Percentiles rank a stretch among this genome's conserved stretches.
Conservation (phyloP, 1,140 invertebrate species). For the Penaeus indicus region DNA sequence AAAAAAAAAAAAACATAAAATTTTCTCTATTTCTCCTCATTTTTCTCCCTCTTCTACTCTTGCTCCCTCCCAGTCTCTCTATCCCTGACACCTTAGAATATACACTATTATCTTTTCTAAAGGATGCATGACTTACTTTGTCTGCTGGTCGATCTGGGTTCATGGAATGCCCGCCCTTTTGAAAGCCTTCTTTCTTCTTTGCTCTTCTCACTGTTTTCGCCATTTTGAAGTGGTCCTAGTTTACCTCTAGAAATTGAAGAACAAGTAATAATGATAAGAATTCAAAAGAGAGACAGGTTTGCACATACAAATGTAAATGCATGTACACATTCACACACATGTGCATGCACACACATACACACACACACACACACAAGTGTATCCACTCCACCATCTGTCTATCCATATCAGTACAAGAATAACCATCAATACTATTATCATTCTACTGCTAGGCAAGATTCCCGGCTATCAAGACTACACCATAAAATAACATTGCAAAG, state of each 20-base stretch:
- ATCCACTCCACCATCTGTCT: not conserved
- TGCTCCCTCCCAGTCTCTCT: not conserved
- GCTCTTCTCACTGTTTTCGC: constrained; percentile 47
- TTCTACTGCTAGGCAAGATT: not conserved
- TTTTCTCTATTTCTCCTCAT: not conserved
- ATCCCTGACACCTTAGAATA: not conserved
- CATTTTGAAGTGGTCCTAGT: constrained; percentile 32
- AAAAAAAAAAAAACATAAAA: no score
- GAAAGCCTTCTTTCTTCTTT: constrained; percentile 53
- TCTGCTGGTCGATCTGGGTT: constrained; percentile 85
- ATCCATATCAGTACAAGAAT: not conserved
- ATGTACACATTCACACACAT: constrained; percentile 9
- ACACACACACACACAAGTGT: constrained; percentile 27
- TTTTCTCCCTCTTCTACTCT: not conserved
- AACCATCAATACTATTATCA: not conserved
- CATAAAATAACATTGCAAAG: no score
- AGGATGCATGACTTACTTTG: constrained; percentile 31
- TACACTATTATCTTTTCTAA: no score
- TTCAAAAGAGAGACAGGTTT: not conserved
- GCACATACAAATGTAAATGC: not conserved
- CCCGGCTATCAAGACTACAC: no score
- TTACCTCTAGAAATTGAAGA: not conserved
- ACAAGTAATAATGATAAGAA: not conserved
- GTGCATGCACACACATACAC: not conserved
- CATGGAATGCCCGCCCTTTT: constrained; percentile 82